Evolutionary conservation across 1,140 invertebrate genomes (phyloP).

Genomic region (Trissolcus basalis): DNA sequence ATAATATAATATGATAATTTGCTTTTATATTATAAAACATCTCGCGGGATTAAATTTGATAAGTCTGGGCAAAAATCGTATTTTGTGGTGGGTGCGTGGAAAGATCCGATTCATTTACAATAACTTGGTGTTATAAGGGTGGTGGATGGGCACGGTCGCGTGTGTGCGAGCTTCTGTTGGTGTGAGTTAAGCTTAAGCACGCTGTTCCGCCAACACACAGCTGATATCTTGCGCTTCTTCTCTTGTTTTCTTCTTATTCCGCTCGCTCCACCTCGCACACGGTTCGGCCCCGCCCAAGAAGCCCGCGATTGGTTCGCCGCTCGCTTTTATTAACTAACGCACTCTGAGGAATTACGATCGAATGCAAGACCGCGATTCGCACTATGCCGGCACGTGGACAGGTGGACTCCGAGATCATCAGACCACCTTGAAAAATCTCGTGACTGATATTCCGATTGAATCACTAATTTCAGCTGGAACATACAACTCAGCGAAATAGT

Average conservation of each 20-base stretch:
- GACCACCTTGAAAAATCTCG: slow-evolving; percentile 18
- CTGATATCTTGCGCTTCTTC: slow-evolving; percentile 34
- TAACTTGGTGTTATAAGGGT: slow-evolving; percentile 18
- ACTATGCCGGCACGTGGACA: slow-evolving; percentile 39
- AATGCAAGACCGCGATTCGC: slow-evolving; percentile 36
- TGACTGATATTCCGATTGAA: not conserved
- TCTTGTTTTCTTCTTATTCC: slow-evolving; percentile 23
- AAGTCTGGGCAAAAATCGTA: slow-evolving; percentile 6
- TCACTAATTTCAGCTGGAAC: not conserved
- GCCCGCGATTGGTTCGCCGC: slow-evolving; percentile 19
- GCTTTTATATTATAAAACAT: too few species aligned
- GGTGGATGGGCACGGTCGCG: not conserved
- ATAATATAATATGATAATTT: too few species aligned
- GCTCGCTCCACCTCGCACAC: slow-evolving; percentile 33
- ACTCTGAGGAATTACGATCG: slow-evolving; percentile 35
- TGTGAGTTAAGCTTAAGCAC: not conserved
- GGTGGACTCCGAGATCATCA: slow-evolving; percentile 26
- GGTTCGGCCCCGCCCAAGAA: slow-evolving; percentile 16
- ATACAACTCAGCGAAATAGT: too few species aligned
- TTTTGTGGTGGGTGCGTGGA: not conserved
- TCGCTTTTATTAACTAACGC: slow-evolving; percentile 44
- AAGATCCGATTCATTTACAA: slow-evolving; percentile 15
- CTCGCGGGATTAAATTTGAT: too few species aligned
- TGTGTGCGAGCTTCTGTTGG: too few species aligned
- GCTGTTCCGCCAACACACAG: slow-evolving; percentile 13